Conservation (phyloP, 2,888 invertebrate species). For the Eutolmus rufibarbis region DNA sequence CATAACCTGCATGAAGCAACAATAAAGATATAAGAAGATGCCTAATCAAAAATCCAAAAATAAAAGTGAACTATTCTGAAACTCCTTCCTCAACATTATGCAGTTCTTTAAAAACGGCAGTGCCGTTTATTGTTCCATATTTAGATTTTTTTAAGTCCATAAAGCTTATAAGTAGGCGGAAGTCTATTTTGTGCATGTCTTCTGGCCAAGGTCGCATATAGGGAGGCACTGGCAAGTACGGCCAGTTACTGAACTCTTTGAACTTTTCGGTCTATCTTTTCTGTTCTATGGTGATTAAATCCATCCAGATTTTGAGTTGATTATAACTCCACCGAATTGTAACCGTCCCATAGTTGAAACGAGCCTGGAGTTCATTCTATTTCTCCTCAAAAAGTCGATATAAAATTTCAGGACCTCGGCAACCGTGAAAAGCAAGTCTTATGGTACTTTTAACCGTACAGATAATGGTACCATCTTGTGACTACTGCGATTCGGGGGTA, state of each 20-base stretch:
- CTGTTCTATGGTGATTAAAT: neutral
- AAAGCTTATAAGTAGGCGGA: neutral
- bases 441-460: neutral
- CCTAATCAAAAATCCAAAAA: neutral
- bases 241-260: neutral
- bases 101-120: neutral
- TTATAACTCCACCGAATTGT: neutral
- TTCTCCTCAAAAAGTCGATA: neutral
- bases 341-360: neutral
- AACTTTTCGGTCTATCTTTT: neutral
- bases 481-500: neutral
- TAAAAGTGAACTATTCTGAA: neutral
- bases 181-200: neutral
- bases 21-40: neutral
- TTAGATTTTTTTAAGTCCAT: neutral
- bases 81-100: neutral
- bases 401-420: neutral
- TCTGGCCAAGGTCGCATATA: neutral
- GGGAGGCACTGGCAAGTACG: neutral
- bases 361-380: neutral
- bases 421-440: neutral
- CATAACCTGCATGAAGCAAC: neutral
- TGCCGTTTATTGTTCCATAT: neutral
- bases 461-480: slow-evolving; percentile 39
- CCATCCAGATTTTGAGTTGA: neutral